These are phyloP conservation scores for Pterostichus niger DNA, from an alignment of 2,888 invertebrate genomes.

Conservation along the genomic window DNA sequence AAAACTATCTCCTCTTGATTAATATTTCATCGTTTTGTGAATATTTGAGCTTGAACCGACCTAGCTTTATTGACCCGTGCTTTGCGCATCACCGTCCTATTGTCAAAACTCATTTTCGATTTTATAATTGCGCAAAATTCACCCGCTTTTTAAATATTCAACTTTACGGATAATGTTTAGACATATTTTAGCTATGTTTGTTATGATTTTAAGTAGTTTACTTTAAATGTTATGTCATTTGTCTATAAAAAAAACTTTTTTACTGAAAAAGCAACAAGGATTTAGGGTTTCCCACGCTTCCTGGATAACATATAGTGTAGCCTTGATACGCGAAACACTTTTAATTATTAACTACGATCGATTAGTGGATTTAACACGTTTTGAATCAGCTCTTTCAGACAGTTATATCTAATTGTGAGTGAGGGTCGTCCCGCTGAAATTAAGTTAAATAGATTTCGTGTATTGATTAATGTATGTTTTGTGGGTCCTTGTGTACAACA, in stretches of 20 bases:
- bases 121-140: slow-evolving; percentile 41
- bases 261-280: slow-evolving; percentile 1
- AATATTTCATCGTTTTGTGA: slow-evolving; percentile 36
- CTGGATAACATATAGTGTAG: slow-evolving; percentile 19
- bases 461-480: slow-evolving; percentile 54
- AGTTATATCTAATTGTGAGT: slow-evolving; percentile 1
- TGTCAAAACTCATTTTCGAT: slow-evolving; percentile 48
- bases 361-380: slow-evolving; percentile 19
- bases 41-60: slow-evolving; percentile 31
- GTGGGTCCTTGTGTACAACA: slow-evolving; percentile 32
- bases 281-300: slow-evolving; percentile 50
- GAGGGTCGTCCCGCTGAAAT: neutral
- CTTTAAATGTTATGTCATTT: slow-evolving; percentile 57
- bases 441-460: slow-evolving; percentile 40
- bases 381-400: neutral
- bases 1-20: slow-evolving; percentile 43
- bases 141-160: slow-evolving; percentile 18
- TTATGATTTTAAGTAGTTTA: slow-evolving; percentile 47
- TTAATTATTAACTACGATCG: slow-evolving; percentile 54
- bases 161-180: slow-evolving; percentile 24
- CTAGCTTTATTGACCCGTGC: slow-evolving; percentile 55
- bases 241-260: slow-evolving; percentile 31
- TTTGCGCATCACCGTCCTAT: slow-evolving; percentile 46
- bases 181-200: slow-evolving; percentile 7
- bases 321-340: slow-evolving; percentile 48